These are phyloP conservation scores for Chrysodeixis includens DNA, from an alignment of 2,888 invertebrate genomes.

Conservation along the genomic window DNA sequence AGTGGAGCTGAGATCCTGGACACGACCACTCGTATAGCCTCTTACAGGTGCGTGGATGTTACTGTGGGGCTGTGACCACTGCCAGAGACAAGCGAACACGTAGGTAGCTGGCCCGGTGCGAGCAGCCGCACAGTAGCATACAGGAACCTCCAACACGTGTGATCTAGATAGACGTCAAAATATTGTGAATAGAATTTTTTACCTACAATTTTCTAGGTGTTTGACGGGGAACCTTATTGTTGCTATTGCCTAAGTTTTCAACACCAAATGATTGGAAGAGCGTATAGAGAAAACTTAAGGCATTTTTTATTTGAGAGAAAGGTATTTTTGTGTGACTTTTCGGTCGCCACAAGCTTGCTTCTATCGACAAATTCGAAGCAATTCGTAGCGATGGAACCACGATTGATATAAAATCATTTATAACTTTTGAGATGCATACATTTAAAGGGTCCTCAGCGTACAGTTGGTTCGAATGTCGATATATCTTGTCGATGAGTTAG, in stretches of 20 bases:
- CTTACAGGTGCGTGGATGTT: slow-evolving; percentile 58
- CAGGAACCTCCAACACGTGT: slow-evolving; percentile 56
- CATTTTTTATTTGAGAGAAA: slow-evolving; percentile 40
- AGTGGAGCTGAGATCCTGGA: slow-evolving; percentile 75
- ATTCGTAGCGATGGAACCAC: slow-evolving; percentile 6
- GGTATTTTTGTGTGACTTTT: slow-evolving; percentile 30
- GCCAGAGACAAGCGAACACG: slow-evolving; percentile 11
- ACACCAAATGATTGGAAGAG: slow-evolving; percentile 43
- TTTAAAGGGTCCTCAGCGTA: slow-evolving; percentile 3
- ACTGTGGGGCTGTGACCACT: slow-evolving; percentile 36
- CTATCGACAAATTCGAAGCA: slow-evolving; percentile 47
- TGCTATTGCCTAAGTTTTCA: slow-evolving; percentile 65
- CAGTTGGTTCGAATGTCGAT: slow-evolving; percentile 47
- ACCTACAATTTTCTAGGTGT: slow-evolving; percentile 83
- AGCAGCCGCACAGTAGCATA: slow-evolving; percentile 37
- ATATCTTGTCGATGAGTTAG: slow-evolving; percentile 39
- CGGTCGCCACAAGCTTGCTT: slow-evolving; percentile 48
- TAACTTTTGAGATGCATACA: not conserved
- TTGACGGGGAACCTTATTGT: slow-evolving; percentile 77
- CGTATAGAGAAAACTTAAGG: slow-evolving; percentile 29
- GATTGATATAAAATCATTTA: not conserved
- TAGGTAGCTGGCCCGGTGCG: slow-evolving; percentile 27
- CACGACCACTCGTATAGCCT: slow-evolving; percentile 78
- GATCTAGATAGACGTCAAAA: slow-evolving; percentile 78
- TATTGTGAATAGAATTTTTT: slow-evolving; percentile 81